A percentile compares a stretch with the other conserved stretches of the same genome.
phyloP scores from a whole-genome alignment of 53 echinoderm and acorn worm genomes.

The Actinopyga echinites region DNA sequence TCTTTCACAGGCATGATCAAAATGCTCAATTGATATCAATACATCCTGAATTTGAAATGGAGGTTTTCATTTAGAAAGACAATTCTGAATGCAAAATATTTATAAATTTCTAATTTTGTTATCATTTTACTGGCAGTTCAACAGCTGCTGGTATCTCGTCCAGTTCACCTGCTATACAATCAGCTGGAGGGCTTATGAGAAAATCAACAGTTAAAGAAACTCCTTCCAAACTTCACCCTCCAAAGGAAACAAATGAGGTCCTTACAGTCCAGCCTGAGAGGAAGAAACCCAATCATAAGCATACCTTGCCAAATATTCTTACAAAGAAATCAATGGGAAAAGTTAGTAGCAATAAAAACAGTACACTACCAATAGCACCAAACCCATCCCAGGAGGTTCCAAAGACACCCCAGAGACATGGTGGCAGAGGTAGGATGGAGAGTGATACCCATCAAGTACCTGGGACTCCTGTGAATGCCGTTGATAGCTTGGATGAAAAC shows the following conservation, averaged over 20 bases:
- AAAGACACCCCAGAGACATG: background rate
- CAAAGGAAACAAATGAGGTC: background rate
- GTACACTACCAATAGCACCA: background rate
- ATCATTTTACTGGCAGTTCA: too few species aligned
- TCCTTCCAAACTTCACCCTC: too few species aligned
- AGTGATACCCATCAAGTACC: slow-evolving; percentile 3
- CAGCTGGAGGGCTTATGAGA: too few species aligned
- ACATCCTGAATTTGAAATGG: too few species aligned
- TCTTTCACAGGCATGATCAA: too few species aligned
- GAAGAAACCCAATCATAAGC: background rate
- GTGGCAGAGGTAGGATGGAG: slow-evolving; percentile 15
- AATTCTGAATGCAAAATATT: too few species aligned
- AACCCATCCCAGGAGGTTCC: background rate
- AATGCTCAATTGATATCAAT: too few species aligned
- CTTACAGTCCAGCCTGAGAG: background rate
- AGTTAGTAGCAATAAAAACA: background rate
- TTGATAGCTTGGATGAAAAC: background rate
- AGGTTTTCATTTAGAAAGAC: too few species aligned
- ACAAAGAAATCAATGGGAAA: background rate
- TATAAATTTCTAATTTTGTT: too few species aligned
- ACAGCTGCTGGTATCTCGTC: too few species aligned
- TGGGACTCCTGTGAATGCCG: background rate
- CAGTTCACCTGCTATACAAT: too few species aligned
- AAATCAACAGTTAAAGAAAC: too few species aligned
- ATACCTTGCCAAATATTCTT: slow-evolving; percentile 6